Conservation (phyloP, 2,113 vertebrate species). For the Orycteropus afer region DNA sequence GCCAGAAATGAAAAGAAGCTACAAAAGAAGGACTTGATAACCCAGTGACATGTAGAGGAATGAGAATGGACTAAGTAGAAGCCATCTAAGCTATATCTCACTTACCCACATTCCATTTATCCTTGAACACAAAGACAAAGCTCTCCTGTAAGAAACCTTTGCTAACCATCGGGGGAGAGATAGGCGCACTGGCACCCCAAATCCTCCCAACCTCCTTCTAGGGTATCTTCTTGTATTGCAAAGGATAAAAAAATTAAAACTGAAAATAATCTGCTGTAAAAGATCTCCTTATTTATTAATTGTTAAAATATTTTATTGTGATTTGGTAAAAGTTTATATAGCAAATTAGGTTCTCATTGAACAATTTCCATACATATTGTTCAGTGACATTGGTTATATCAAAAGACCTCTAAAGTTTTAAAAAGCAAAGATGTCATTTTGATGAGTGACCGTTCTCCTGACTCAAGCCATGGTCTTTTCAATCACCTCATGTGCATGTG, state of each 20-base stretch:
- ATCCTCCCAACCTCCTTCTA: not conserved
- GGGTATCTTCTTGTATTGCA: not conserved
- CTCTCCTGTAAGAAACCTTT: not conserved
- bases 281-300: not conserved
- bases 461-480: too few species aligned
- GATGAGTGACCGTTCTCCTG: too few species aligned
- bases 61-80: fast-evolving
- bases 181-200: not conserved
- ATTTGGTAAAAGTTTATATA: too few species aligned
- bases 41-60: not conserved
- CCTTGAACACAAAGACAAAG: not conserved
- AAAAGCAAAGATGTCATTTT: too few species aligned
- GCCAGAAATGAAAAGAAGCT: not conserved
- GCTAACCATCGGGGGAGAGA: not conserved
- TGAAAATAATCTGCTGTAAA: not conserved
- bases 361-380: not conserved
- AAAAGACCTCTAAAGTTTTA: not conserved
- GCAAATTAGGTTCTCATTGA: not conserved
- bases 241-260: not conserved
- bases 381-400: not conserved
- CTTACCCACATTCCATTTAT: not conserved
- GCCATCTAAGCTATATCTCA: too few species aligned
- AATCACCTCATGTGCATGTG: too few species aligned
- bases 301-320: not conserved
- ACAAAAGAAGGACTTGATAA: not conserved